Base-by-base conservation (phyloP, 2,113 vertebrate species). In the Lophotis ruficrista region DNA sequence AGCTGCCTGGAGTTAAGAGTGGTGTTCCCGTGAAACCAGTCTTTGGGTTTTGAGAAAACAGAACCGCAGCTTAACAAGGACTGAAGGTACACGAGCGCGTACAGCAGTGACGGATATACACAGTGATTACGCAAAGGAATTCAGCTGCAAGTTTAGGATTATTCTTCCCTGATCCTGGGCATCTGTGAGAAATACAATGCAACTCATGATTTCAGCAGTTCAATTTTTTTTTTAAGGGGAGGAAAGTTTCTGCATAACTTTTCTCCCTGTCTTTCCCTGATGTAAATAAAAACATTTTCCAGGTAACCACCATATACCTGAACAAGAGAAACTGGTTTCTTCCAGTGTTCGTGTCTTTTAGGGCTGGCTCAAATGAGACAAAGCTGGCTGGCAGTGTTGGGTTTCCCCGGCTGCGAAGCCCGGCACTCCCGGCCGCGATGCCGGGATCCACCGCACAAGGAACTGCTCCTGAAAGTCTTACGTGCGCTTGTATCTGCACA, bases 231-330 rank as follows among this genome's bases (percentile, higher is more conserved):
- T 75, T 48, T 12, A 19, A 66, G 14, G 64, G 57, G 47, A 24
- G 3, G 1, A 81, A 73, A 95, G 72, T 47, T 81, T 20, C 77
- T 20, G 18, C 4, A 3, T 19, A 50, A 83, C 62, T 89, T 56
- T 62, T 43, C 62, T 70, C 95, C 88, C 66, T 14, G 1, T 28
- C 33, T 93, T 86, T 95, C 83, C 93, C 96, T 95, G 90, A 89
- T 80, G 50, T 4, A 16, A 83, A 57, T 77, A 79, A 81, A 83
- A 82, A 33, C 1, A 4, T 65, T 90, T 90, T 57, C 72, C 88
- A 60, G 38, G 37, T 8, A 33, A 70, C 1, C 2, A 38, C 13
- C 56, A 25, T 30, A 25, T 37, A 82, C 48, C 66, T 22, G 76
- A 45, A 53, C 12, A 68, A 90, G 45, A 48, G 2, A 5, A 64